Base-by-base conservation (phyloP, 2,797 vertebrate genomes). In the Dendrocincla tyrannina region DNA sequence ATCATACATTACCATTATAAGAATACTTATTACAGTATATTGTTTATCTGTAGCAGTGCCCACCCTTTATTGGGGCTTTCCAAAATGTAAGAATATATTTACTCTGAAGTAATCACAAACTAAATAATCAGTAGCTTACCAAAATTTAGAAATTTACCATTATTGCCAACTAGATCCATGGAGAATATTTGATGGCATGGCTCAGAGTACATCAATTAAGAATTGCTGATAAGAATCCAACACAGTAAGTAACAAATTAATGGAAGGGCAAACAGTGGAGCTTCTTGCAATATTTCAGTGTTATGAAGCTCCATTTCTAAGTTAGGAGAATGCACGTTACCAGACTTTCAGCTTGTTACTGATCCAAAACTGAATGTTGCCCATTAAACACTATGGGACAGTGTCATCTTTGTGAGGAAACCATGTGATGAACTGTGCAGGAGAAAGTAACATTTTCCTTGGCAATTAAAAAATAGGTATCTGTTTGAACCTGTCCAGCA, bases 111-210 rank as follows among this genome's bases (percentile, higher is more conserved):
- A 91, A 93, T 93, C 82, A 73, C 42, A 88, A 85, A 68, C 64
- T 95, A 85, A 95, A 85, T 87, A 83, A 85, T 83, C 85, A 78
- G 92, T 73, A 89, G 59, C 55, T 66, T 91, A 91, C 89, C 66
- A 95, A 95, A 89, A 89, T 93, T 73, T 73, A 91, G 62, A 73
- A 90, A 63, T 85, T 85, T 84, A 59, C 63, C 13, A 3, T 49
- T 67, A 56, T 70, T 94, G 93, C 91, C 89, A 95, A 3, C 41
- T 76, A 79, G 67, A 90, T 94, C 93, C 41, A 1, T 33, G 56
- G 95, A 90, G 89, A 82, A 82, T 94, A 95, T 79, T 86, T 94
- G 85, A 90, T 95, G 85, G 91, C 93, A 82, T 82, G 68, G 93
- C 77, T 95, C n/a, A 47, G 25, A 70, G 83, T 86, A 82, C 79